phyloP scores from a whole-genome alignment of 2,113 vertebrate genomes.

The Nanorana parkeri region DNA sequence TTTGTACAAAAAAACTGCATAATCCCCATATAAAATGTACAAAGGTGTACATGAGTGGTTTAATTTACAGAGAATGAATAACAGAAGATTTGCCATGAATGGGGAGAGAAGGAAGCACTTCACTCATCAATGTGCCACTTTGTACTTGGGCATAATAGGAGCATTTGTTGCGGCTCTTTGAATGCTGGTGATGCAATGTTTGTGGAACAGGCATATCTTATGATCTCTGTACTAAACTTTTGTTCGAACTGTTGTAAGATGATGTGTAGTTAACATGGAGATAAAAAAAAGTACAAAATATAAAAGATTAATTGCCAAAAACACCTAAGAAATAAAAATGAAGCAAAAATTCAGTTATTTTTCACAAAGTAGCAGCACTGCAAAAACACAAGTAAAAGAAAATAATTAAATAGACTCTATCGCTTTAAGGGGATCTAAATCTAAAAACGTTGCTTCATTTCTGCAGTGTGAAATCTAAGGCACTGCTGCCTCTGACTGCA shows the following conservation, averaged over 20 bases:
- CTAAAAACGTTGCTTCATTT: no score
- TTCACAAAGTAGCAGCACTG: no score
- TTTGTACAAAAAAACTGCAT: slow-evolving; percentile 4
- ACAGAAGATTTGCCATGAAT: neutral
- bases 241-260: neutral
- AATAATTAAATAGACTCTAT: no score
- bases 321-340: no score
- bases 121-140: neutral
- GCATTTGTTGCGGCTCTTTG: neutral
- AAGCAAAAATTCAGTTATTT: no score
- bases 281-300: no score
- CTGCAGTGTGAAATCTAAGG: no score
- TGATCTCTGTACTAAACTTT: neutral
- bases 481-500: no score
- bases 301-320: no score
- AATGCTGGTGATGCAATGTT: neutral
- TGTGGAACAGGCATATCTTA: neutral
- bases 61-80: slow-evolving; percentile 20
- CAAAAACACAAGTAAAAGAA: no score
- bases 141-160: neutral
- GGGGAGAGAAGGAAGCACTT: slow-evolving; percentile 35
- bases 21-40: slow-evolving; percentile 11
- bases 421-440: no score
- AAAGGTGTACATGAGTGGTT: slow-evolving; percentile 2
- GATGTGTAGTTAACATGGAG: neutral